Conservation (phyloP, 1,140 invertebrate genomes). For the Aphelenchoides fujianensis region DNA sequence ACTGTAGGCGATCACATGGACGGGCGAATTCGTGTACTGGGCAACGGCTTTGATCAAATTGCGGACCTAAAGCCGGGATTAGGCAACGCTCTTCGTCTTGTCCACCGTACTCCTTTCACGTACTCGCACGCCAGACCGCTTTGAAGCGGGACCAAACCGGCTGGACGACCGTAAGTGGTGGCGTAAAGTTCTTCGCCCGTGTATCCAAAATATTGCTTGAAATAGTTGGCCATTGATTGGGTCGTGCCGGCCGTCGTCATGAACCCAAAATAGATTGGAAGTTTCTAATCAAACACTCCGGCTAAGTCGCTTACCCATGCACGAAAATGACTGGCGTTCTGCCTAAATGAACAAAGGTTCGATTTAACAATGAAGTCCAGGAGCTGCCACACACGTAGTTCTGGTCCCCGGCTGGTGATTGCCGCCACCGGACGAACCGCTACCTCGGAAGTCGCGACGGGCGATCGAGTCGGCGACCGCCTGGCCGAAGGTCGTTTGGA, state of each 20-base stretch:
- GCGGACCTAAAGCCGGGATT: slow-evolving; percentile 26
- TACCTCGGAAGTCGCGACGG: not conserved
- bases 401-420: not conserved
- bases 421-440: slow-evolving; percentile 8
- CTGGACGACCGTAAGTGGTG: slow-evolving; percentile 1
- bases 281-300: not conserved
- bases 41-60: slow-evolving; percentile 37
- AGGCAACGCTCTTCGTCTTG: not conserved
- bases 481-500: not conserved
- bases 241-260: not conserved
- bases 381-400: not conserved
- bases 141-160: not conserved
- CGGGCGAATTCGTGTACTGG: slow-evolving; percentile 36
- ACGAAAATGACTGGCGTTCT: slow-evolving; percentile 18
- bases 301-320: slow-evolving; percentile 4
- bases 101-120: not conserved
- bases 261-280: not conserved
- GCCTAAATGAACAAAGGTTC: not conserved
- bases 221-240: slow-evolving; percentile 1
- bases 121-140: slow-evolving; percentile 2
- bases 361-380: slow-evolving; percentile 1
- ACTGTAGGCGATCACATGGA: slow-evolving; percentile 40
- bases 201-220: slow-evolving; percentile 5
- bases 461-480: not conserved
- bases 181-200: slow-evolving; percentile 3